Evolutionary conservation across 2,113 vertebrate species (phyloP).

Genomic region (Arenaria interpres): DNA sequence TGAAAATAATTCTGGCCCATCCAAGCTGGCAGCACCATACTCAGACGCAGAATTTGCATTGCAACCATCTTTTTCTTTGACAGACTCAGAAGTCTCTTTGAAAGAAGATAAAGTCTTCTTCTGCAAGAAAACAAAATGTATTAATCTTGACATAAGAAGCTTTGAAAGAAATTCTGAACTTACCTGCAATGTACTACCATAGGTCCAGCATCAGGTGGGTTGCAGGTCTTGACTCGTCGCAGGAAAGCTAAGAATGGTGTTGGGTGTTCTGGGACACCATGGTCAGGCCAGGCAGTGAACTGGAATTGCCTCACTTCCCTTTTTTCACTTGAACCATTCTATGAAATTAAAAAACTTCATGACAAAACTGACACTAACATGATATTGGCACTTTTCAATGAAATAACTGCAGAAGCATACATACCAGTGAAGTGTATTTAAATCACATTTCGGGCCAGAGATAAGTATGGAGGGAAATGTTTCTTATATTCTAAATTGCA

Average conservation of each 20-base stretch:
- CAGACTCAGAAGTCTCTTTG: neutral
- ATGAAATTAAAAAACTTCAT: slow-evolving; percentile 22
- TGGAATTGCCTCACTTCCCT: slow-evolving; percentile 98
- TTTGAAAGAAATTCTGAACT: neutral
- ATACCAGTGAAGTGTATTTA: neutral
- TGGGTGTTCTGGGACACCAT: slow-evolving; percentile 96
- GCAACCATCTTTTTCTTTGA: neutral
- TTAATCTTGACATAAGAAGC: neutral
- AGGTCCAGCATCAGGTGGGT: slow-evolving; percentile 95
- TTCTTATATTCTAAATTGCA: neutral
- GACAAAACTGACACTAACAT: neutral
- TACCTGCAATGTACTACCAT: slow-evolving; percentile 99
- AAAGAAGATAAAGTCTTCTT: neutral
- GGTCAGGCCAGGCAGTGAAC: slow-evolving; percentile 99
- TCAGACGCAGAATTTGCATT: neutral
- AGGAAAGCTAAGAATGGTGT: slow-evolving; percentile 97
- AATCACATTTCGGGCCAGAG: neutral
- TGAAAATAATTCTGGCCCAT: neutral
- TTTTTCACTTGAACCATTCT: slow-evolving; percentile 98
- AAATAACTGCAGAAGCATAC: neutral
- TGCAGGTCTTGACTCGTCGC: slow-evolving; percentile 95
- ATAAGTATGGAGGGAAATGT: neutral
- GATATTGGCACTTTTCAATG: neutral
- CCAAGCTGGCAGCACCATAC: neutral
- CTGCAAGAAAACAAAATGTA: neutral